Evolutionary conservation across 2,888 invertebrate genomes (phyloP), one percentile per base, ranked within the genome.

Genomic region (Amorpha juglandis): DNA sequence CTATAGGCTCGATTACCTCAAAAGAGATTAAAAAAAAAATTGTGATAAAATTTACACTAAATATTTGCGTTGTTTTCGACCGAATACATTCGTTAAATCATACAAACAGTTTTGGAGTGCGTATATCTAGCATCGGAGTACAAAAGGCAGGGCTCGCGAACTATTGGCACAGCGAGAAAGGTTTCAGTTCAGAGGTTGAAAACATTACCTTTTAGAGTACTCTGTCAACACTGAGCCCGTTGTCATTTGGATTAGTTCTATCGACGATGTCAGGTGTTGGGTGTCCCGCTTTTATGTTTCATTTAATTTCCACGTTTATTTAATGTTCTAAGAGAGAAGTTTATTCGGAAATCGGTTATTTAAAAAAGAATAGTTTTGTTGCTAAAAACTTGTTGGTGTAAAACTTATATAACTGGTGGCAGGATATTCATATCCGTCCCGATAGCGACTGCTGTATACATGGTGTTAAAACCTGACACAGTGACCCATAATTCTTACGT

Each of bases 151-250:
- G 69, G 68, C 65, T 71, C 69, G 48, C 70, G 71, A 78, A 80
- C 81, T 84, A 78, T 87, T 83, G 81, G 79, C 71, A 75, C 76
- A 84, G 78, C 80, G 78, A 82, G 84, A 86, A 82, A 73, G 74
- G 77, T 83, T 82, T 81, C 74, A 79, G 78, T 72, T 78, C 81
- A 81, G 80, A 70, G 77, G 76, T 78, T 65, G 64, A 58, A 65
- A 66, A 66, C 66, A 67, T 64, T 52, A 58, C 58, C 63, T 55
- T 64, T 64, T 67, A 62, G 67, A 67, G 67, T 64, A 58, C 51
- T 67, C 62, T 67, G 67, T 67, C 67, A 64, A 67, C 67, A 67
- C 38, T 55, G 47, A 48, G 64, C 58, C 64, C 55, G 55, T 65
- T 58, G 64, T 35, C 64, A 38, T 33, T 51, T 53, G 64, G 64